phyloP scores from a whole-genome alignment of 2,888 invertebrate species.

The Scaptomyza caliginosa region DNA sequence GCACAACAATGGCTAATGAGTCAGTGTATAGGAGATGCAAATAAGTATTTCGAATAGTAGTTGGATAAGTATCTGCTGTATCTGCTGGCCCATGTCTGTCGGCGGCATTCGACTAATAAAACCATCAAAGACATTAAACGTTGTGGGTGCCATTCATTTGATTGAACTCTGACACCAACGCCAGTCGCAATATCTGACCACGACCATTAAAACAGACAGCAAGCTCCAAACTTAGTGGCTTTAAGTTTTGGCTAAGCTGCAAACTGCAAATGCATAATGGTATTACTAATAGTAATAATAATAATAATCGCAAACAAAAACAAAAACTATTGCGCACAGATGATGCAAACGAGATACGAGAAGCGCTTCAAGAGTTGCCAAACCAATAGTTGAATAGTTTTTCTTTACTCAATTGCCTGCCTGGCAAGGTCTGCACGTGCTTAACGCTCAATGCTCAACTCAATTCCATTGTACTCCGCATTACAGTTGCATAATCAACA shows the following conservation, averaged over 20 bases:
- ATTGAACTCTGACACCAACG: conserved; percentile 69
- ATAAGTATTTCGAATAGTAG: conserved; percentile 21
- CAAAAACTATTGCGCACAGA: conserved; percentile 43
- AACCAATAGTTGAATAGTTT: conserved; percentile 24
- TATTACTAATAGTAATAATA: conserved; percentile 59
- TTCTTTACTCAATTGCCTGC: conserved; percentile 4
- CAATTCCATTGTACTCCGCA: conserved; percentile 55
- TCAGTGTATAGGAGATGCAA: conserved; percentile 50
- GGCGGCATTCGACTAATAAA: conserved; percentile 73
- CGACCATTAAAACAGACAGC: conserved; percentile 25
- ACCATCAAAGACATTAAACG: conserved; percentile 78
- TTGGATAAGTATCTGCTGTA: conserved; percentile 36
- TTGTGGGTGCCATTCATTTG: conserved; percentile 79
- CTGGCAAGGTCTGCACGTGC: conserved; percentile 73
- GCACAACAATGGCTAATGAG: conserved; percentile 74
- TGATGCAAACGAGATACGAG: conserved; percentile 68
- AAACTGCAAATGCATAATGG: conserved; percentile 35
- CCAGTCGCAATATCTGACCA: conserved; percentile 55
- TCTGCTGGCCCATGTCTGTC: conserved; percentile 58
- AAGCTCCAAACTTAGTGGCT: conserved; percentile 26
- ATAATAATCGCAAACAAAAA: conserved; percentile 67
- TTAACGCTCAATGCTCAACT: conserved; percentile 19
- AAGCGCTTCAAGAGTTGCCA: conserved; percentile 57
- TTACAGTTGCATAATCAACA: conserved; percentile 61
- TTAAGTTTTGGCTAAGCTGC: conserved; percentile 21